Conservation (phyloP, 2,113 vertebrate species). For the Poicephalus meyeri region DNA sequence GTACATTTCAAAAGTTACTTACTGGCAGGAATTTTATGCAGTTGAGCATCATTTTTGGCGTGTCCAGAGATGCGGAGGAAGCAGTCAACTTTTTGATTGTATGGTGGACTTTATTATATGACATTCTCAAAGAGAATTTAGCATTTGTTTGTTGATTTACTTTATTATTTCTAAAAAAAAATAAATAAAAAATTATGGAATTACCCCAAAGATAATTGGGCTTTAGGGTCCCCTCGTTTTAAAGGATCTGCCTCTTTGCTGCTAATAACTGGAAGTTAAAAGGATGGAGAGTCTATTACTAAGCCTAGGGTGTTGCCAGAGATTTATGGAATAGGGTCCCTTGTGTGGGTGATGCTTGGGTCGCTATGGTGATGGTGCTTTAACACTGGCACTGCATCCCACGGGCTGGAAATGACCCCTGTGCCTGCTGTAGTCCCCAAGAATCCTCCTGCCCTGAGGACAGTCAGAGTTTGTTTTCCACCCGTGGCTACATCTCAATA, state of each 20-base stretch:
- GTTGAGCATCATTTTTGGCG: background rate
- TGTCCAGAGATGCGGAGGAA: background rate
- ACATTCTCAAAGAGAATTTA: background rate
- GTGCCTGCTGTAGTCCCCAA: background rate
- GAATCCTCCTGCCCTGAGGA: background rate
- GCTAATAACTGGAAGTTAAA: background rate
- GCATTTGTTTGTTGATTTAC: rapidly evolving
- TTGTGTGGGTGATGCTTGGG: background rate
- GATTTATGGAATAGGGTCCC: background rate
- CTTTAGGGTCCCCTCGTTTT: background rate
- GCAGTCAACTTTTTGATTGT: background rate
- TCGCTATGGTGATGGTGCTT: background rate
- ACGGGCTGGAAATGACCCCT: background rate
- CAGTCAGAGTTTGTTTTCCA: background rate
- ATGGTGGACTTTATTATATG: background rate
- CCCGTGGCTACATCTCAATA: rapidly evolving
- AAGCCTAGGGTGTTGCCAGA: background rate
- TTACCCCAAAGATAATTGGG: background rate
- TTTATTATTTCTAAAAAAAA: background rate
- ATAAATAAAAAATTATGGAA: background rate
- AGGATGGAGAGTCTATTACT: background rate
- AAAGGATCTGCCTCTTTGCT: background rate
- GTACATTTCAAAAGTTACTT: background rate
- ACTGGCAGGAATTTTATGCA: background rate
- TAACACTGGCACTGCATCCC: background rate